Conservation (phyloP, 2,113 vertebrate genomes). For the Myrmecobius fasciatus region DNA sequence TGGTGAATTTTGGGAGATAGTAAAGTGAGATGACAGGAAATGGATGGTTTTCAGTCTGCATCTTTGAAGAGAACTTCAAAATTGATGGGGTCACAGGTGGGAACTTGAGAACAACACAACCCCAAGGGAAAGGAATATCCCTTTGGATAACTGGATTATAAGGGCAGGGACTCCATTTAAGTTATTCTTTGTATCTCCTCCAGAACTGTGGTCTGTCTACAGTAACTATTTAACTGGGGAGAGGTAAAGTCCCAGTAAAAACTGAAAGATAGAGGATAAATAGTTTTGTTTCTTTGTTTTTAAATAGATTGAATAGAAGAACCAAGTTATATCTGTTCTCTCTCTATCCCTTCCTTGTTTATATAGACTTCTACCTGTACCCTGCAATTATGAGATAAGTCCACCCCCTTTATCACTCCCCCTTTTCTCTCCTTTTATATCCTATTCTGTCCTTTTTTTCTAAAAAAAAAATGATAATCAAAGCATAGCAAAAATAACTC, state of each 20-base stretch:
- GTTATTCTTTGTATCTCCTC: neutral
- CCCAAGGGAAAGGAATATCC: neutral
- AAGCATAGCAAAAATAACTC: no score
- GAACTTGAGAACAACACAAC: neutral
- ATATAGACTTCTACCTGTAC: no score
- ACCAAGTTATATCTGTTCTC: neutral
- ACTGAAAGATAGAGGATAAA: neutral
- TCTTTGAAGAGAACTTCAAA: neutral
- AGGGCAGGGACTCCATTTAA: neutral
- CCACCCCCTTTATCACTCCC: no score
- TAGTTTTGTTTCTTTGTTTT: neutral
- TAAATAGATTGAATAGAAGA: neutral
- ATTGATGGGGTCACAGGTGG: neutral
- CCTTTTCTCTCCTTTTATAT: no score
- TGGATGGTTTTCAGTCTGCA: neutral
- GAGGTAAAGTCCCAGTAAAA: neutral
- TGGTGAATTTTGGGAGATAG: neutral
- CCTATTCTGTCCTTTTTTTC: no score
- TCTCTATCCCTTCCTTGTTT: no score
- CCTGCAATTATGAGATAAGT: no score
- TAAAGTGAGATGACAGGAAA: neutral
- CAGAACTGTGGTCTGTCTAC: no score
- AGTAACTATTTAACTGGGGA: neutral
- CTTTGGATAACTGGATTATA: neutral
- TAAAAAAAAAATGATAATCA: no score